Percentiles rank a stretch among this genome's conserved stretches.
These are phyloP conservation scores for Torymus texanus DNA, from an alignment of 2,888 invertebrate species.

Conservation along the genomic window DNA sequence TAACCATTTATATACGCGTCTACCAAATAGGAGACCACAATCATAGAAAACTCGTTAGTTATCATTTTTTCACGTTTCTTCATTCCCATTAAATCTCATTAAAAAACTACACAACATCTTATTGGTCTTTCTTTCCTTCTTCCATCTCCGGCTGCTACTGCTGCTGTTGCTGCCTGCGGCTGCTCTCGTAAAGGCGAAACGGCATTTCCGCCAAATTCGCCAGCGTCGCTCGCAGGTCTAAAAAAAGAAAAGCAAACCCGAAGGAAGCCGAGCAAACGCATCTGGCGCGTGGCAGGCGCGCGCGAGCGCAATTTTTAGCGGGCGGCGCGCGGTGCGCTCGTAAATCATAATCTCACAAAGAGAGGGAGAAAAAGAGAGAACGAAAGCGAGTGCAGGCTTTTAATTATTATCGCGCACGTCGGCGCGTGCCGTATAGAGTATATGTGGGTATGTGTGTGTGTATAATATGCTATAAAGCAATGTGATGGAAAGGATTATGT, in stretches of 20 bases:
- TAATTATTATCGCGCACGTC: conserved; percentile 35
- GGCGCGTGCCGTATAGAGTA: neutral
- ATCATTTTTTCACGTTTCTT: too few species aligned
- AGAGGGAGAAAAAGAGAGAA: neutral
- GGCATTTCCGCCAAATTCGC: conserved; percentile 23
- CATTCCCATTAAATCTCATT: too few species aligned
- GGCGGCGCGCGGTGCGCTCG: neutral
- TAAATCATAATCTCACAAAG: conserved; percentile 28
- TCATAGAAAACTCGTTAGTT: too few species aligned
- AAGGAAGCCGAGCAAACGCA: conserved; percentile 19
- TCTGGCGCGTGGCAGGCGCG: conserved; percentile 38
- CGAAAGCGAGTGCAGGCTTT: neutral
- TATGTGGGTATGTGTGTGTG: too few species aligned
- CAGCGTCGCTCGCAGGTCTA: conserved; percentile 2
- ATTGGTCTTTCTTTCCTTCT: too few species aligned
- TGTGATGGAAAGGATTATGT: too few species aligned
- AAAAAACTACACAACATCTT: too few species aligned
- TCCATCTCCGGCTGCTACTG: too few species aligned
- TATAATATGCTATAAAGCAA: too few species aligned
- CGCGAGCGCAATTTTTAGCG: conserved; percentile 19
- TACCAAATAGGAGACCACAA: too few species aligned
- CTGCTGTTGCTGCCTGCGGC: neutral
- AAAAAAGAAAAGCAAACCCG: conserved; percentile 23
- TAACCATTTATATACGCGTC: too few species aligned
- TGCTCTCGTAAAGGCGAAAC: conserved; percentile 20